phyloP scores from a whole-genome alignment of 1,140 invertebrate genomes.

The Pissodes strobi region DNA sequence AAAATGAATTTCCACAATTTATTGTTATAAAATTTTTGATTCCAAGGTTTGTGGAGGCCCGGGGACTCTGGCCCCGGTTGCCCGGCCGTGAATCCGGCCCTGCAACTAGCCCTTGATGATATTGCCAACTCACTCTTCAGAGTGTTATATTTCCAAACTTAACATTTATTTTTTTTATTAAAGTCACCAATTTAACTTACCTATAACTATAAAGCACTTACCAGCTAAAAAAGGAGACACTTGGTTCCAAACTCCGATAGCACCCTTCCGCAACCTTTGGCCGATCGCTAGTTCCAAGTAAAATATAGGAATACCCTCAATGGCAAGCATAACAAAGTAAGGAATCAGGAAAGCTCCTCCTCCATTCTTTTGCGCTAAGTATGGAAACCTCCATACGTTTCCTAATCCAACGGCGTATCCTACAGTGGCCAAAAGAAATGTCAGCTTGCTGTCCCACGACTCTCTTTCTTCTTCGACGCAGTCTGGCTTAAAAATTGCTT shows the following conservation, averaged over 20 bases:
- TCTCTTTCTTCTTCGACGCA: slow-evolving; percentile 80
- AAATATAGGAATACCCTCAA: slow-evolving; percentile 94
- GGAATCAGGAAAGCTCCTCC: slow-evolving; percentile 93
- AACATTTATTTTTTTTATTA: no score
- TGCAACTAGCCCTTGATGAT: no score
- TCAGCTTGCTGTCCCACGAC: slow-evolving; percentile 91
- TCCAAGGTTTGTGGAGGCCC: no score
- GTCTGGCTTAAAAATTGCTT: slow-evolving; percentile 69
- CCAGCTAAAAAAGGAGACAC: slow-evolving; percentile 61
- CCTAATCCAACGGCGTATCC: slow-evolving; percentile 91
- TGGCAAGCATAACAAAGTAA: slow-evolving; percentile 89
- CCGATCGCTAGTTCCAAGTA: slow-evolving; percentile 93
- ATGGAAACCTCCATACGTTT: slow-evolving; percentile 92
- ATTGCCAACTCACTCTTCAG: no score
- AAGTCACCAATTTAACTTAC: no score
- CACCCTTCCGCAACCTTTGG: slow-evolving; percentile 86
- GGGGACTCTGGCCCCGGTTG: no score
- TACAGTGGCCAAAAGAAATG: slow-evolving; percentile 88
- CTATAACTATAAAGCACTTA: no score
- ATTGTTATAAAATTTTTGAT: no score
- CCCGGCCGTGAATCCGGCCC: no score
- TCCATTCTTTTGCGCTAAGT: slow-evolving; percentile 89
- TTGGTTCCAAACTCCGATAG: slow-evolving; percentile 94
- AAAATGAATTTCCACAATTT: no score
- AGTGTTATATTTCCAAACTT: no score